Base-by-base conservation (phyloP, 1,140 invertebrate genomes). In the Drosophila guanche region DNA sequence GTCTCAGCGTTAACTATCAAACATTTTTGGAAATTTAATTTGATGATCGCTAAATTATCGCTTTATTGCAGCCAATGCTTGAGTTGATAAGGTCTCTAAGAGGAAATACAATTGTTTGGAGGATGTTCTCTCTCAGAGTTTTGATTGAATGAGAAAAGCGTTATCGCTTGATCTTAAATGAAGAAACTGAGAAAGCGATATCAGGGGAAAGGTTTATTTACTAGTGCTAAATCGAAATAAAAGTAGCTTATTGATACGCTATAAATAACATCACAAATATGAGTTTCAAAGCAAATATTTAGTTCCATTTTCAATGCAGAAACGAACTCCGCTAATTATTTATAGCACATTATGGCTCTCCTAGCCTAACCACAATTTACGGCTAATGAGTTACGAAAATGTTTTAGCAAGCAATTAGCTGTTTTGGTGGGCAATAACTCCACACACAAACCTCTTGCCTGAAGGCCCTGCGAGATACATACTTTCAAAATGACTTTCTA, bases 401-500 rank as follows among this genome's bases (percentile, higher is more conserved):
- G 73, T 80, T 76, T 71, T 41, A 37, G 8, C 48, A 22, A 80
- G 42, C 66, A 86, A 85, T 85, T 85, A 86, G 47, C 80, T 53
- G 54, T 23, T 33, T 23, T 55, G 48, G 20, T 29, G n/a, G 53
- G 41, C 33, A 51, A 47, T 53, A 37, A 66, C 40, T 59, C 53
- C 66, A 74, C 53, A 74, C 53, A 42, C 25, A 46, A 27, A 65
- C 51, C 45, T 58, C 40, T 45, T 46, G 54, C 42, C 40, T 33
- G 14, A 23, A 10, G 5, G 45, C 58, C 52, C 60, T 40, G 47
- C 16, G 42, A 66, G 71, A 48, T 74, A 74, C 69, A 43, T 74
- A 74, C 71, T 73, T 68, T 68, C 66, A 69, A 69, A 69, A 68
- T 69, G 43, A 69, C 66, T 69, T 83, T 81, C 79, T 83, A 83